Conservation (phyloP, 2,888 invertebrate genomes). For the Callyntrura sp. region DNA sequence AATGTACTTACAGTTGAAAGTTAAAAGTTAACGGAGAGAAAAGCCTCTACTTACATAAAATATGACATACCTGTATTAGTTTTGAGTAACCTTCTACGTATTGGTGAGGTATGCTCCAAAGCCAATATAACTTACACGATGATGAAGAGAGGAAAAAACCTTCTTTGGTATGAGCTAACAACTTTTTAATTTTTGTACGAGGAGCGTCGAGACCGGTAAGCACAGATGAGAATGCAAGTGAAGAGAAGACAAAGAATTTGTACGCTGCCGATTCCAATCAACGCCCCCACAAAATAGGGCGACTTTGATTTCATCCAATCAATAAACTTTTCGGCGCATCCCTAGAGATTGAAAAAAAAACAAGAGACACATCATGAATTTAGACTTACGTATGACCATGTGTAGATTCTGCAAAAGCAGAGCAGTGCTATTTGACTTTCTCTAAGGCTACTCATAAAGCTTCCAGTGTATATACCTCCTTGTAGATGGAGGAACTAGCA, state of each 20-base stretch:
- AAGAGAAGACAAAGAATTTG: constrained; percentile 82
- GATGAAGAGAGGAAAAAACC: constrained; percentile 11
- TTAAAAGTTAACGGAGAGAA: neutral
- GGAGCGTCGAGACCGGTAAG: constrained; percentile 80
- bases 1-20: neutral
- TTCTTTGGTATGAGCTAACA: constrained; percentile 28
- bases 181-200: constrained; percentile 76
- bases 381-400: too few relatives aligned
- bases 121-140: constrained; percentile 1
- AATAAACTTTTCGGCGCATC: constrained; percentile 82
- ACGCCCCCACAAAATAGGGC: constrained; percentile 80
- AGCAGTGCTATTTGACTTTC: neutral
- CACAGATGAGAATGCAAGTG: constrained; percentile 83
- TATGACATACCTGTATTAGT: neutral
- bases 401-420: too few relatives aligned
- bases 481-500: constrained; percentile 78
- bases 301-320: constrained; percentile 78
- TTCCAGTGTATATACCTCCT: constrained; percentile 73
- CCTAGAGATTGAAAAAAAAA: constrained; percentile 70
- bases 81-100: neutral
- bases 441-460: too few relatives aligned
- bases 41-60: neutral
- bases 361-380: neutral
- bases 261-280: constrained; percentile 81
- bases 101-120: neutral